Conservation (phyloP, 35 echinoderm and acorn worm genomes). For the Heliocidaris erythrogramma region DNA sequence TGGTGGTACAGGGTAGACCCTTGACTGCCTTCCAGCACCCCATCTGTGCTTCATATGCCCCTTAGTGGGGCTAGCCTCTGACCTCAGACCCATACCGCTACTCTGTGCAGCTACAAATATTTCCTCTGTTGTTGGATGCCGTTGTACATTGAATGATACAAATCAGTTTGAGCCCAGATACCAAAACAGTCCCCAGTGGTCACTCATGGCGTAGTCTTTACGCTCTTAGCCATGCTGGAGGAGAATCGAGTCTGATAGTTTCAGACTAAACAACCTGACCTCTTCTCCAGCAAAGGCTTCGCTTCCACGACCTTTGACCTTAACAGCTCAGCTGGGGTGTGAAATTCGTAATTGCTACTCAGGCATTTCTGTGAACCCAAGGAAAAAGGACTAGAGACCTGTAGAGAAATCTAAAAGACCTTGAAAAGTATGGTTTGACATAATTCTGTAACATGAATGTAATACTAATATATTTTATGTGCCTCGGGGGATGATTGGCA, state of each 20-base stretch:
- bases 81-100: background rate
- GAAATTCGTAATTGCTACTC: slow-evolving; percentile 44
- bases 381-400: background rate
- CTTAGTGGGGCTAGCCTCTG: background rate
- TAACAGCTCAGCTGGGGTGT: slow-evolving; percentile 39
- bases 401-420: background rate
- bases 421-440: background rate
- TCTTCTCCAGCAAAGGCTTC: slow-evolving; percentile 4
- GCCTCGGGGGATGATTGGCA: background rate
- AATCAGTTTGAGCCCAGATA: background rate
- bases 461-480: background rate
- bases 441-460: background rate
- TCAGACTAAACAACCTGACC: slow-evolving; percentile 24
- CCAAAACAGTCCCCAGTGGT: background rate
- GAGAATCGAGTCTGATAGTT: background rate
- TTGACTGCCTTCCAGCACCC: background rate
- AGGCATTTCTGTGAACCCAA: background rate
- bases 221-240: background rate
- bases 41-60: slow-evolving; percentile 41
- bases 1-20: background rate
- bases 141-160: background rate
- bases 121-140: background rate
- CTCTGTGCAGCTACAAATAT: background rate
- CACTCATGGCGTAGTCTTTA: background rate
- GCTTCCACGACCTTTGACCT: slow-evolving; percentile 46